These are phyloP conservation scores for Macaria liturata DNA, from an alignment of 2,888 invertebrate species.

Conservation along the genomic window DNA sequence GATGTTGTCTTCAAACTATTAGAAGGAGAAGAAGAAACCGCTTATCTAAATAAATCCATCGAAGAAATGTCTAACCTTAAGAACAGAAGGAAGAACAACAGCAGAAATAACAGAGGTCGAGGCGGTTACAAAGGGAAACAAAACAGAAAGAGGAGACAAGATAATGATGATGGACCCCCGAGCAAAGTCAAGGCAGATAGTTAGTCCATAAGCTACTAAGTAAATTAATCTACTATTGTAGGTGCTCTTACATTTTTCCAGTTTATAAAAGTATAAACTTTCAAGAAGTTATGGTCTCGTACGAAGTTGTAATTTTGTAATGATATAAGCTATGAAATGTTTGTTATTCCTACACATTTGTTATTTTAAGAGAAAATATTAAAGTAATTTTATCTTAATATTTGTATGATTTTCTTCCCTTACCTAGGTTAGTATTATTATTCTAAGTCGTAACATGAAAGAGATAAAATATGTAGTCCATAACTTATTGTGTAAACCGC, in stretches of 20 bases:
- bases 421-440: too few relatives aligned
- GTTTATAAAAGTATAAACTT: neutral
- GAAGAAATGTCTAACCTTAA: conserved; percentile 84
- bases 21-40: conserved; percentile 89
- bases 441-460: too few relatives aligned
- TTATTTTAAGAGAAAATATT: too few relatives aligned
- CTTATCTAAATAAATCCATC: conserved; percentile 84
- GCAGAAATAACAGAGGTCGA: conserved; percentile 52
- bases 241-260: conserved; percentile 11
- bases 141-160: conserved; percentile 57
- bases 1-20: conserved; percentile 82
- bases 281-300: too few relatives aligned
- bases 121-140: conserved; percentile 58
- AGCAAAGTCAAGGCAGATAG: conserved; percentile 57
- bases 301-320: too few relatives aligned
- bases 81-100: conserved; percentile 68
- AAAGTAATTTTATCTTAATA: too few relatives aligned
- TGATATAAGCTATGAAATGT: too few relatives aligned
- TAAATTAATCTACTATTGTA: neutral
- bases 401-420: too few relatives aligned
- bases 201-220: conserved; percentile 38
- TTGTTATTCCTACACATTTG: too few relatives aligned
- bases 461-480: too few relatives aligned
- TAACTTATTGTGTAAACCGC: too few relatives aligned
- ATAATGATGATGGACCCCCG: conserved; percentile 53